These are phyloP conservation scores for Ophioninae sp. DNA, from an alignment of 2,888 invertebrate genomes.

Conservation along the genomic window DNA sequence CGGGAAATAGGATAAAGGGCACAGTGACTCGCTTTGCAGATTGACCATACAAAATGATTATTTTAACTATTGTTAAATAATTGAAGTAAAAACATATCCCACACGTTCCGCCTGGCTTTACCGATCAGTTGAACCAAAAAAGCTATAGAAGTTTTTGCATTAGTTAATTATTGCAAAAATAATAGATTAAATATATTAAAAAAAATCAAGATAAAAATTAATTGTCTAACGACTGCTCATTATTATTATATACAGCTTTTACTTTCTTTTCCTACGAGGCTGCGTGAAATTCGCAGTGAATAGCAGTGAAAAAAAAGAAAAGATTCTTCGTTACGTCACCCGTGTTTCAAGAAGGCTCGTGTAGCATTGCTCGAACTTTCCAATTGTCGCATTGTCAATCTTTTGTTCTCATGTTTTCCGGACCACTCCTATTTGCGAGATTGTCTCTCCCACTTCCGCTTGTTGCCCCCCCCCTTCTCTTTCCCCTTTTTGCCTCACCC, in stretches of 20 bases:
- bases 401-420: conserved; percentile 45
- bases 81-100: neutral
- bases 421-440: conserved; percentile 50
- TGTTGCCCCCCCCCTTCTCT: neutral
- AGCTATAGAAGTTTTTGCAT: neutral
- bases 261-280: conserved; percentile 9
- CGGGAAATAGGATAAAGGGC: neutral
- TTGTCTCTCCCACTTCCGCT: conserved; percentile 16
- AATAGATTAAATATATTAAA: neutral
- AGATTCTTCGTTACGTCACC: conserved; percentile 7
- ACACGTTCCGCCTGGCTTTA: neutral
- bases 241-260: neutral
- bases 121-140: neutral
- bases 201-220: neutral
- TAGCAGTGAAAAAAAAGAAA: conserved; percentile 3
- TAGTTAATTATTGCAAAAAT: neutral
- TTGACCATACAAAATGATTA: neutral
- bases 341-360: conserved; percentile 19
- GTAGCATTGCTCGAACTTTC: conserved; percentile 32
- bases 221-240: neutral
- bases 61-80: neutral
- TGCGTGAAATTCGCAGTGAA: neutral
- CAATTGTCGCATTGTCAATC: conserved; percentile 37
- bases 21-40: neutral
- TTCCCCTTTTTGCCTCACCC: too few species aligned